Evolutionary conservation across 2,797 vertebrate species (phyloP).

Genomic region (Lagocephalus sceleratus): DNA sequence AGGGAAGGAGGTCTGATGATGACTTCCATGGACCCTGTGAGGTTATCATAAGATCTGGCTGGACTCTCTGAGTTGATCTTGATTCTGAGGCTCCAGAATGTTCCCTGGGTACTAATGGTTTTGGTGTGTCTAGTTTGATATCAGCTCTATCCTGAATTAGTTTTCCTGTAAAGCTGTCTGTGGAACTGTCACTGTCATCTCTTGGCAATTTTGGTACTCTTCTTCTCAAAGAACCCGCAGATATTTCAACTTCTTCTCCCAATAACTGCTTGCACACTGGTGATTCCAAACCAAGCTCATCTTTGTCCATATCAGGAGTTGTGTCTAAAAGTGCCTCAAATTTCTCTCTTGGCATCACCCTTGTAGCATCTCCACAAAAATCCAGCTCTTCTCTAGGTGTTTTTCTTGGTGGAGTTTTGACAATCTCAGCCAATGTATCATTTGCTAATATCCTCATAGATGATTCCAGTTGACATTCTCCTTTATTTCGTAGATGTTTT

Average conservation of each 20-base stretch:
- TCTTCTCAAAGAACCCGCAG: conserved; percentile 51
- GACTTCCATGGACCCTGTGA: conserved; percentile 73
- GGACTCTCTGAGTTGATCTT: conserved; percentile 63
- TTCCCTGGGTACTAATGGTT: conserved; percentile 43
- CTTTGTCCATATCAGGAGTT: conserved; percentile 32
- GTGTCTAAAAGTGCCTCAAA: conserved; percentile 34
- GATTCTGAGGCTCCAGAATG: conserved; percentile 55
- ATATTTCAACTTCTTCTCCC: conserved; percentile 60
- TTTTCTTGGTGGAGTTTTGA: conserved; percentile 42
- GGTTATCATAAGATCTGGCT: conserved; percentile 84
- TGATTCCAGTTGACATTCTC: conserved; percentile 50
- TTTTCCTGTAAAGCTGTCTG: conserved; percentile 52
- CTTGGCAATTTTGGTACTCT: conserved; percentile 42
- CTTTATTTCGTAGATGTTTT: conserved; percentile 45
- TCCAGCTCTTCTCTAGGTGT: conserved; percentile 62
- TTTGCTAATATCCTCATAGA: conserved; percentile 32
- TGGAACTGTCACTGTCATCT: conserved; percentile 42
- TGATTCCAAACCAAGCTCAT: conserved; percentile 49
- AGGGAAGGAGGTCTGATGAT: conserved; percentile 35
- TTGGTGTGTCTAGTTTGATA: conserved; percentile 38
- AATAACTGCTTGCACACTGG: conserved; percentile 33
- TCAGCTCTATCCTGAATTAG: conserved; percentile 51
- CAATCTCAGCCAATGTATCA: conserved; percentile 47
- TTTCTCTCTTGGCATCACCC: conserved; percentile 49
- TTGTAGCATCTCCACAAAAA: conserved; percentile 45